Evolutionary conservation across 2,797 vertebrate genomes (phyloP), one percentile per base, ranked within the genome.

Genomic region (Chaetodon trifasciatus): DNA sequence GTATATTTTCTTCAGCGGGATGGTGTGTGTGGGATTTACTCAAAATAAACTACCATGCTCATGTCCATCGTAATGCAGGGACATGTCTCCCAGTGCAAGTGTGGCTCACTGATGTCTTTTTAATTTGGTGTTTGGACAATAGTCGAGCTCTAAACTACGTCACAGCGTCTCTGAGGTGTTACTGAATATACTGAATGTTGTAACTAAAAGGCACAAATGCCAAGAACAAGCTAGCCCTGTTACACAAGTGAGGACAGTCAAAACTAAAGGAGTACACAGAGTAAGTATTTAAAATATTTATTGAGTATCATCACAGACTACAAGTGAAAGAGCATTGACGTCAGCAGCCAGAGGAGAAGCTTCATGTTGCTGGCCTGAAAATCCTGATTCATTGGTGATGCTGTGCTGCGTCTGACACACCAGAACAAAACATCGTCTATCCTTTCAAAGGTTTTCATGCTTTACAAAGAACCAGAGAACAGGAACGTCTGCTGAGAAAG

Each of bases 271-370:
- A 63, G 47, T 1, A 24, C 1, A 50, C 12, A 73, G 21, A 61
- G 37, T 35, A 78, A 61, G 37, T 39, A 78, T 81, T 91, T 77
- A n/a, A 91, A 83, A 82, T 63, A 81, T 91, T 92, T 91, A 92
- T 88, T 92, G 58, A 78, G 60, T 50, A 67, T 86, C 40, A 65
- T 81, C 49, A 79, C 61, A 83, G 66, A 82, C 64, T 69, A 73
- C 70, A 87, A 75, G 80, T 80, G 78, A 79, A 61, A 84, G 69
- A 70, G 70, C 76, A 70, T 47, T 16, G 61, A 82, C 64, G 61
- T 81, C 67, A 53, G 60, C 70, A 74, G 63, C 69, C 37, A 76
- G 32, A 47, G 39, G 8, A 68, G 37, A 8, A 23, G 13, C 44
- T 58, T 39, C 39, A 64, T 39, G 24, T 42, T 16, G 16, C 65